Conservation (phyloP, 1,140 invertebrate species). For the Drosophila lacteicornis region DNA sequence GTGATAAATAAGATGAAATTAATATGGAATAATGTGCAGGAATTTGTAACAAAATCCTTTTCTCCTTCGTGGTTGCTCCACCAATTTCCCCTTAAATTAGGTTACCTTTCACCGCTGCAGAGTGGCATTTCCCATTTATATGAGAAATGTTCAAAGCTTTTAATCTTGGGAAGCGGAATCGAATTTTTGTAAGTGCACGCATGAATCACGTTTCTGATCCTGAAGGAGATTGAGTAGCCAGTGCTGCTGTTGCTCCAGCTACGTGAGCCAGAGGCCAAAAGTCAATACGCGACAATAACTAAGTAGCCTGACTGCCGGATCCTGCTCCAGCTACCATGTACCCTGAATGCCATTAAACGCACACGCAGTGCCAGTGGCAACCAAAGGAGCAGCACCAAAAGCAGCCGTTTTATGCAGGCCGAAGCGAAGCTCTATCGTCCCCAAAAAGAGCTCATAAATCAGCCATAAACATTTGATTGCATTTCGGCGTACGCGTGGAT, state of each 20-base stretch:
- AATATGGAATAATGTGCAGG: too few relatives aligned
- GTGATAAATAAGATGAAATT: too few relatives aligned
- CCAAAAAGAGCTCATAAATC: slow-evolving; percentile 61
- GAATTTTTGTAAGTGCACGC: slow-evolving; percentile 25
- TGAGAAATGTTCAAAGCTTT: slow-evolving; percentile 10
- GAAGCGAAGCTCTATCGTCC: slow-evolving; percentile 1
- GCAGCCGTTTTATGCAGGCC: slow-evolving; percentile 42
- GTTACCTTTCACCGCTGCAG: neutral
- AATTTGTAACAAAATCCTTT: neutral
- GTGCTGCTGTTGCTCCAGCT: slow-evolving; percentile 16
- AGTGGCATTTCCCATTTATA: neutral
- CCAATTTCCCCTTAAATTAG: neutral
- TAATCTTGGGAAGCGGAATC: slow-evolving; percentile 2
- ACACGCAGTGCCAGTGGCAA: slow-evolving; percentile 32
- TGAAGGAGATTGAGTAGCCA: slow-evolving; percentile 57
- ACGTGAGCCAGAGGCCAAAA: slow-evolving; percentile 61
- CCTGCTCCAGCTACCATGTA: slow-evolving; percentile 14
- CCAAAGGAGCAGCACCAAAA: slow-evolving; percentile 5
- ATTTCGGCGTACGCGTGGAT: slow-evolving; percentile 34
- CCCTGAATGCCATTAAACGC: slow-evolving; percentile 53
- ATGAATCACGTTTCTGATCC: slow-evolving; percentile 60
- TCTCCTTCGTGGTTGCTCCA: too few relatives aligned
- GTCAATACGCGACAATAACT: slow-evolving; percentile 65
- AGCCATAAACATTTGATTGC: slow-evolving; percentile 71
- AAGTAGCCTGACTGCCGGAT: slow-evolving; percentile 20